phyloP scores from a whole-genome alignment of 2,888 invertebrate species.

The Heliconius aoede region DNA sequence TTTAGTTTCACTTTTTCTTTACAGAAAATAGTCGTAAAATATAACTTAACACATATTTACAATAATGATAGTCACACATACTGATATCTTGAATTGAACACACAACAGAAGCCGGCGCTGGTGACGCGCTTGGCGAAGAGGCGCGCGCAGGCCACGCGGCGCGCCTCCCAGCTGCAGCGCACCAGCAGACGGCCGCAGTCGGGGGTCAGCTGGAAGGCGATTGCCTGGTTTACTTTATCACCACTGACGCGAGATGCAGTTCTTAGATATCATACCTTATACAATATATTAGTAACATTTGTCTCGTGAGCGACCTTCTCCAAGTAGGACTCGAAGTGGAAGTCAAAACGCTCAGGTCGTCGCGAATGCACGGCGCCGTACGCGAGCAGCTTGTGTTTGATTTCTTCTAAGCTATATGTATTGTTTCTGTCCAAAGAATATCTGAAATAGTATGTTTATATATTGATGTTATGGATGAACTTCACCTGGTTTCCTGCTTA shows the following conservation, averaged over 20 bases:
- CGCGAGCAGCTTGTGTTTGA: conserved; percentile 49
- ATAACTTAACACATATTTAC: too few relatives aligned
- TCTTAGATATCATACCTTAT: conserved; percentile 51
- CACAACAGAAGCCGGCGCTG: conserved; percentile 82
- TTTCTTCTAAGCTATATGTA: conserved; percentile 45
- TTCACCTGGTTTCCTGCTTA: too few relatives aligned
- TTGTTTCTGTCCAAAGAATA: conserved; percentile 46
- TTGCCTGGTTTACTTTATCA: too few relatives aligned
- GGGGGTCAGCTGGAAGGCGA: conserved; percentile 65
- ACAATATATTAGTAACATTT: conserved; percentile 55
- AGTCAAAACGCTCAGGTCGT: conserved; percentile 42
- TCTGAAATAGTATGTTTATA: conserved; percentile 33
- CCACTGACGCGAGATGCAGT: background rate
- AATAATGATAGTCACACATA: conserved; percentile 44
- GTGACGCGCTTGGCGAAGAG: conserved; percentile 76
- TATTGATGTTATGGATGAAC: too few relatives aligned
- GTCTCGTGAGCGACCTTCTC: conserved; percentile 48
- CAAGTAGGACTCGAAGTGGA: conserved; percentile 55
- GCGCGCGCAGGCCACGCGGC: conserved; percentile 59
- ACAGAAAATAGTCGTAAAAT: background rate
- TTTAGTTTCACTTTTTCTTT: too few relatives aligned
- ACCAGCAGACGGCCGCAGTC: conserved; percentile 70
- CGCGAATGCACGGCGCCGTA: conserved; percentile 49
- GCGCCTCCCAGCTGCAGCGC: conserved; percentile 74
- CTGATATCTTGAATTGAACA: conserved; percentile 78